Evolutionary conservation across 1,140 invertebrate genomes (phyloP), one percentile per base, ranked within the genome.

Genomic region (Drosophila pachea): DNA sequence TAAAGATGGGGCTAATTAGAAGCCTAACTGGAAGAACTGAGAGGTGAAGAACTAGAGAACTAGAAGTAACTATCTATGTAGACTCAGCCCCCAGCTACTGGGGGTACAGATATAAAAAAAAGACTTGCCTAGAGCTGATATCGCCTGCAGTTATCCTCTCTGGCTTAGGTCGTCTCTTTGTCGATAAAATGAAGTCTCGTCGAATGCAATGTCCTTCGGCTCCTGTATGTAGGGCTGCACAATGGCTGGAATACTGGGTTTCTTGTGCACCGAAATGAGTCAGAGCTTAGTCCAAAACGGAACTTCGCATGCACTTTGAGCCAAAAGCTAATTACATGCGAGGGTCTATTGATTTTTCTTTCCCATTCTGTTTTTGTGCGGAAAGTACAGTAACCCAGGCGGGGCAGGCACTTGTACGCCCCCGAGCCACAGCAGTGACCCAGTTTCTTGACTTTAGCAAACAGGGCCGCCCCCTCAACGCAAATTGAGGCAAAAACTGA

Each of bases 331-430:
- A 79, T 79, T 81, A 79, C 69, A 55, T 69, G 76, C 65, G 40
- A 14, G 11, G 56, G 61, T 65, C 61, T 77, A 77, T 81, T 70
- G 69, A 82, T 82, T 81, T 58, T 63, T 67, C 35, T 77, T 62
- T 59, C 43, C 60, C 43, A 29, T 76, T 60, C 53, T 38, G 55
- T 38, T 43, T 47, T 74, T 53, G 36, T 22, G 22, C 35, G 40
- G 56, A 47, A 62, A 70, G 79, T 84, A 76, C 76, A 79, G 64
- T 84, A 83, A 84, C 59, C 76, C 62, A 72, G 48, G 52, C 52
- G 36, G 8, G 36, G 11, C 52, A 31, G 16, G 12, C 40, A 43
- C 12, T 14, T 43, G 77, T 59, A 36, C 53, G 73, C 66, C 67
- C 64, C 61, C 61, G 59, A 63, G 63, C 55, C 59, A 69, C 78